Percentiles rank a stretch among this genome's conserved stretches.
Evolutionary conservation across 2,113 vertebrate genomes (phyloP).

Genomic region (Serilophus lunatus): DNA sequence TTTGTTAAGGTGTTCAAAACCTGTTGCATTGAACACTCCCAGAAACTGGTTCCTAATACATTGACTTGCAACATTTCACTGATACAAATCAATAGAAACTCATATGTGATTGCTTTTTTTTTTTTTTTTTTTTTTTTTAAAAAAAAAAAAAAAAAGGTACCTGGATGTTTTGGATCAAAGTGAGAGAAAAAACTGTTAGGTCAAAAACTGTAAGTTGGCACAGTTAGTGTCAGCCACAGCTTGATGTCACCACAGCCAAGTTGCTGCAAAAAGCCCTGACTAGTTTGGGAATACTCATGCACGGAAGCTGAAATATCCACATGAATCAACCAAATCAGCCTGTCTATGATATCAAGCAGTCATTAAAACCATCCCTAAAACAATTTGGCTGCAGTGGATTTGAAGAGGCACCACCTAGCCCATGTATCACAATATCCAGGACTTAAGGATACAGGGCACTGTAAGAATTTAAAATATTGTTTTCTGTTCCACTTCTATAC

Average conservation of each 20-base stretch:
- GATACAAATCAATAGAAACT: background rate
- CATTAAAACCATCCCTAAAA: background rate
- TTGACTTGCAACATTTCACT: background rate
- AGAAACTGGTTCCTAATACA: background rate
- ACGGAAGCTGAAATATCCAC: background rate
- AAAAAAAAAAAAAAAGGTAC: background rate
- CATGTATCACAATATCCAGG: background rate
- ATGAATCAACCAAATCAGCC: background rate
- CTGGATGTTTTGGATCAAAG: background rate
- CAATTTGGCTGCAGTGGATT: background rate
- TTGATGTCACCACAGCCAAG: background rate
- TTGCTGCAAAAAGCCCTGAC: background rate
- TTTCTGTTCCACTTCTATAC: background rate
- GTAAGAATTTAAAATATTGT: background rate
- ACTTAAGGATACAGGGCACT: background rate
- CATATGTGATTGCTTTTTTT: background rate
- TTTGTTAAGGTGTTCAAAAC: background rate
- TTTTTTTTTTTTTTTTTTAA: too few species aligned
- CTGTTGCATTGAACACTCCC: background rate
- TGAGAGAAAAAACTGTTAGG: background rate
- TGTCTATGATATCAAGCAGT: background rate
- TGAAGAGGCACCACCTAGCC: background rate
- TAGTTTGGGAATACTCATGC: background rate
- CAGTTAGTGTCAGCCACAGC: background rate
- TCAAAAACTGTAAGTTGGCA: background rate